These are phyloP conservation scores for Chiloscyllium punctatum DNA, from an alignment of 2,797 vertebrate genomes.

Conservation along the genomic window DNA sequence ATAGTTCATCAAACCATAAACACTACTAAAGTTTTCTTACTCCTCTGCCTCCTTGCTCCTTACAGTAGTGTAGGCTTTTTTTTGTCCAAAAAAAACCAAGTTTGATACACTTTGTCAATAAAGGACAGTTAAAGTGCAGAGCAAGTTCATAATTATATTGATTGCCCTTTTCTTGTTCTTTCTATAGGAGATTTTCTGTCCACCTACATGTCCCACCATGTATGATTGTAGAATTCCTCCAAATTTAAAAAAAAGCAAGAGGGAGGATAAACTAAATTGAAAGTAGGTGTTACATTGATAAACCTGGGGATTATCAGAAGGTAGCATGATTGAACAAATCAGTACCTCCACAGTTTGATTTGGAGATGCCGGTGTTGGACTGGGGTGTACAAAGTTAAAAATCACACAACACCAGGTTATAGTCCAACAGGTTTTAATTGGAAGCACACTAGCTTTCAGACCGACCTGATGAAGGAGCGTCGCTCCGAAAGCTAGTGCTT, in stretches of 20 bases:
- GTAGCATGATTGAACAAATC: not conserved
- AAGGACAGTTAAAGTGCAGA: not conserved
- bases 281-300: not conserved
- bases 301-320: not conserved
- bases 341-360: not conserved
- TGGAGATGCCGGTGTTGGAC: too few species aligned
- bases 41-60: not conserved
- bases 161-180: not conserved
- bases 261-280: not conserved
- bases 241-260: not conserved
- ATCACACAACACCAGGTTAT: too few species aligned
- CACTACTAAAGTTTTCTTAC: not conserved
- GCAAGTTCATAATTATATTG: not conserved
- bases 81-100: not conserved
- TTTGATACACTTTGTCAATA: not conserved
- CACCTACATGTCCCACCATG: too few species aligned
- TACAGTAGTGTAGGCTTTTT: not conserved
- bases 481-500: too few species aligned
- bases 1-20: not conserved
- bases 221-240: not conserved
- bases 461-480: too few species aligned
- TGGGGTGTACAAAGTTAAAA: too few species aligned
- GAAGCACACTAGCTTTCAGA: too few species aligned
- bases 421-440: too few species aligned
- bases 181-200: not conserved